Evolutionary conservation across 2,888 invertebrate genomes (phyloP).

Genomic region (Metellina segmentata): DNA sequence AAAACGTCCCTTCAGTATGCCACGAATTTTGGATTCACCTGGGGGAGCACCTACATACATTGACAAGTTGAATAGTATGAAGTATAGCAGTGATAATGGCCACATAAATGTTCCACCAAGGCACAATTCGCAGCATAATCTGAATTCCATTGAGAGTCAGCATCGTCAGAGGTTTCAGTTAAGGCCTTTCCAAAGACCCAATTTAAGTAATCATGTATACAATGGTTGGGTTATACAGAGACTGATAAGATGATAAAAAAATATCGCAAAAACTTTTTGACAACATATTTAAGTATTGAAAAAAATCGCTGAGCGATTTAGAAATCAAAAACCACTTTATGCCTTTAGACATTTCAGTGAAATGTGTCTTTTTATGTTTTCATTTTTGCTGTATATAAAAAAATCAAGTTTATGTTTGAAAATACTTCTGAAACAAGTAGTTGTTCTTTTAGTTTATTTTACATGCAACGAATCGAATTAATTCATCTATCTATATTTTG

Average conservation of each 20-base stretch:
- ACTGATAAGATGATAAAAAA: neutral
- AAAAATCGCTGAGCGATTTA: constrained; percentile 28
- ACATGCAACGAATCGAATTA: no score
- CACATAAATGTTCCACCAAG: neutral
- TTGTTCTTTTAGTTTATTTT: no score
- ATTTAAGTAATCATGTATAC: constrained; percentile 1
- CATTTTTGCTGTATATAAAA: neutral
- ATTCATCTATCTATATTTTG: no score
- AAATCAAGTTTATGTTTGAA: neutral
- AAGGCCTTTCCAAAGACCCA: constrained; percentile 16
- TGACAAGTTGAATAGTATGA: constrained; percentile 42
- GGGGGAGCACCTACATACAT: constrained; percentile 54
- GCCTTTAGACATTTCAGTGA: neutral
- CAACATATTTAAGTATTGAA: neutral
- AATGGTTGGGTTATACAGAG: constrained; percentile 58
- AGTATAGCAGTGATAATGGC: neutral
- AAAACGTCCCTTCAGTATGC: neutral
- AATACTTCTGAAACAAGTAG: no score
- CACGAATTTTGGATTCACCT: constrained; percentile 48
- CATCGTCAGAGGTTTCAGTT: neutral
- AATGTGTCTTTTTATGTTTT: neutral
- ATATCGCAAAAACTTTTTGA: neutral
- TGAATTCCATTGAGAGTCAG: constrained; percentile 46
- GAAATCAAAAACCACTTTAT: neutral
- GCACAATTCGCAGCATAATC: neutral